Conservation (phyloP, 2,888 invertebrate species). For the Melinaea marsaeus region DNA sequence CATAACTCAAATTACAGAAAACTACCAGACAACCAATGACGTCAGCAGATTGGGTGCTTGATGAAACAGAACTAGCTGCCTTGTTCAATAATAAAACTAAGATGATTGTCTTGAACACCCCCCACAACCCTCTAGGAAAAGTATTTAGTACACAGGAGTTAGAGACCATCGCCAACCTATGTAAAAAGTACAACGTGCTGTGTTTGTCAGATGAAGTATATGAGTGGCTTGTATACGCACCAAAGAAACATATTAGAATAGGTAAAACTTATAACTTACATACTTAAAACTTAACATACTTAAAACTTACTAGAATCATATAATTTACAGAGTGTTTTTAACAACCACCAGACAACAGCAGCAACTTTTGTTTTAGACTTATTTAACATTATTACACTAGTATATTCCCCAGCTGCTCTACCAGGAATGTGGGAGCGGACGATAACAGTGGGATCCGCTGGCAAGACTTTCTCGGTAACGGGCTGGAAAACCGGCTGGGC, state of each 20-base stretch:
- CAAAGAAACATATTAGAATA: conserved; percentile 91
- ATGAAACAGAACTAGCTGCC: conserved; percentile 86
- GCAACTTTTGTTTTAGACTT: background rate
- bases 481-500: conserved; percentile 99
- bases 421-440: conserved; percentile 99
- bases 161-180: conserved; percentile 88
- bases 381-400: background rate
- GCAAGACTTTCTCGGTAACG: conserved; percentile 98
- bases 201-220: conserved; percentile 98
- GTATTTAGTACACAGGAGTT: conserved; percentile 84
- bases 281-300: too few relatives aligned
- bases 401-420: conserved; percentile 87
- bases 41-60: conserved; percentile 94
- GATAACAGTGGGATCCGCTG: conserved; percentile 97
- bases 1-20: conserved; percentile 42
- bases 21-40: conserved; percentile 69
- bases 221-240: conserved; percentile 96
- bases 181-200: conserved; percentile 93
- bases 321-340: too few relatives aligned
- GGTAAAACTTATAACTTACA: conserved; percentile 70
- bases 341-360: too few relatives aligned
- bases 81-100: conserved; percentile 94
- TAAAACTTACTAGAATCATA: too few relatives aligned
- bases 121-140: conserved; percentile 98
- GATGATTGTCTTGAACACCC: conserved; percentile 95